Evolutionary conservation across 1,140 invertebrate genomes (phyloP), one percentile per base, ranked within the genome.

Genomic region (Belonocnema kinseyi): DNA sequence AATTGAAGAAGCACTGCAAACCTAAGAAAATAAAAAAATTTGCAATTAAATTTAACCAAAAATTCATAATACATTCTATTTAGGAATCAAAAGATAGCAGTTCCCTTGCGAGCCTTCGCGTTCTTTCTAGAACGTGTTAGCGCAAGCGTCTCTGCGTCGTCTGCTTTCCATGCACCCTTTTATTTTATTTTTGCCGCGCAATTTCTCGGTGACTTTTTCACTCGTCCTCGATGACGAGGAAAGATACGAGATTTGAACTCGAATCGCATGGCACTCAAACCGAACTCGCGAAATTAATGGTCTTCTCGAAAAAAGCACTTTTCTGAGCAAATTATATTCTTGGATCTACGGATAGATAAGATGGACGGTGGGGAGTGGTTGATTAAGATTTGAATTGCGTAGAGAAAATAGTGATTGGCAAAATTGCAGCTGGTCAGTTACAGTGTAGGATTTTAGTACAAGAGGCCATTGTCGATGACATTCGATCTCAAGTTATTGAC

Each of bases 341-440:
- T 5, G n/a, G 56, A 58, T 56, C 12, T 13, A 21, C 26, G 12
- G 21, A 13, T 12, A 33, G 56, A 58, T 58, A 58, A 58, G 19
- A 26, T 3, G 13, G 4, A 13, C 11, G 61, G 26, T 14, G 13
- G 58, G 26, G 21, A 19, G 3, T 40, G 14, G 13, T 3, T 54
- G 61, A 40, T 66, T 40, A 33, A 16, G 26, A 66, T 16, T 66
- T 66, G 61, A 66, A 66, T 40, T 66, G 61, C 61, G 26, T 66
- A 33, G 21, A 33, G 61, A 14, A 33, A 7, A 66, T 21, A 10
- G 61, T 66, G 14, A 66, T 66, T 66, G 61, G 61, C 26, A 66
- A 66, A 66, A 66, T 66, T 66, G 61, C 61, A 66, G 26, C 61
- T 66, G 61, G 61, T 66, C 61, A 66, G 61, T 66, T 66, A 66